A percentile compares a stretch with the other conserved stretches of the same genome.
These are phyloP conservation scores for Amblyjoppa fuscipennis DNA, from an alignment of 2,888 invertebrate species.

Conservation along the genomic window DNA sequence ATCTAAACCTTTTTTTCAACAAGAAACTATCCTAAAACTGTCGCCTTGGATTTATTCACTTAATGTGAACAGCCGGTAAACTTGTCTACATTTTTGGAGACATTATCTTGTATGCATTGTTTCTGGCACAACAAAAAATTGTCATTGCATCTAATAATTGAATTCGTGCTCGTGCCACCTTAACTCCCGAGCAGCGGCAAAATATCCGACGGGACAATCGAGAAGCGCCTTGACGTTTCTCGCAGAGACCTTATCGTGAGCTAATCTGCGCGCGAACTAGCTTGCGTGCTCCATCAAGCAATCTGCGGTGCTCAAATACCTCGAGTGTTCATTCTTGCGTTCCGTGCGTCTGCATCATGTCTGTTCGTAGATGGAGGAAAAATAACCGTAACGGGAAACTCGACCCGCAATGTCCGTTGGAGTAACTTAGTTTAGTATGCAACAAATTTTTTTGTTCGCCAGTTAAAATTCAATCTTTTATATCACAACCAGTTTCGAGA, in stretches of 20 bases:
- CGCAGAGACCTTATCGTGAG: slow-evolving; percentile 37
- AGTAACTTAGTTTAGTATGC: background rate
- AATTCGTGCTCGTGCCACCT: no score
- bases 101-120: no score
- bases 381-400: slow-evolving; percentile 47
- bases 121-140: no score
- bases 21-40: no score
- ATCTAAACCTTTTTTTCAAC: no score
- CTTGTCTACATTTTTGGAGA: no score
- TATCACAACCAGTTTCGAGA: no score
- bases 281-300: slow-evolving; percentile 19
- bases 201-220: slow-evolving; percentile 38
- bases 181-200: background rate
- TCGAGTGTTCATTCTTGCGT: background rate
- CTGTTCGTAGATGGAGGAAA: slow-evolving; percentile 9
- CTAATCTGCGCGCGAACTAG: slow-evolving; percentile 33
- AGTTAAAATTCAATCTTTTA: no score
- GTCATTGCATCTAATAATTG: no score
- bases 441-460: no score
- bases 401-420: slow-evolving; percentile 33
- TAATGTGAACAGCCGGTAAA: no score
- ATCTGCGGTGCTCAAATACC: slow-evolving; percentile 1
- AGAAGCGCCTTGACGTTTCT: slow-evolving; percentile 22
- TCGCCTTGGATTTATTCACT: no score
- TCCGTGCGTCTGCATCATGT: background rate